A percentile compares a stretch with the other conserved stretches of the same genome.
These are phyloP conservation scores for Ageneiosus marmoratus DNA, from an alignment of 2,113 vertebrate species.

Conservation along the genomic window DNA sequence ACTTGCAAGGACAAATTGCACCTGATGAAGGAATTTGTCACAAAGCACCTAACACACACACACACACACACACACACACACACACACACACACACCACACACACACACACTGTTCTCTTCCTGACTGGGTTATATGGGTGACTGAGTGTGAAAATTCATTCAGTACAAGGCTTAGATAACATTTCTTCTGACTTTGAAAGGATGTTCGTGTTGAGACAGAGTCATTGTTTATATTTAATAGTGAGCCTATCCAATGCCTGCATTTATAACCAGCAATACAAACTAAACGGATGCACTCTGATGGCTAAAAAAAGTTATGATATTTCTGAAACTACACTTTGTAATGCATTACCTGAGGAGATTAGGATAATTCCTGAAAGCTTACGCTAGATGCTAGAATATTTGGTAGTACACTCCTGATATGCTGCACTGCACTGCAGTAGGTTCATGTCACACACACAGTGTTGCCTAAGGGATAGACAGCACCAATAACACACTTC, in stretches of 20 bases:
- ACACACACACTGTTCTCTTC: neutral
- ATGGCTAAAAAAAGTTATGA: neutral
- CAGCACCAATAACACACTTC: neutral
- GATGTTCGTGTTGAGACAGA: neutral
- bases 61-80: neutral
- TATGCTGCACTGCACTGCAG: neutral
- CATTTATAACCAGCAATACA: neutral
- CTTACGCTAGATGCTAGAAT: neutral
- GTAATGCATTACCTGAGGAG: neutral
- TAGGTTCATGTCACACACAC: neutral
- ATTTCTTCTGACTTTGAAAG: neutral
- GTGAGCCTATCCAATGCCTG: neutral
- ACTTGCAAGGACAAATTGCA: constrained; percentile 1
- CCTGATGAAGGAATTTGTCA: neutral
- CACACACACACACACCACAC: neutral
- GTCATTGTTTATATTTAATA: neutral
- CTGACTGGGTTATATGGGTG: neutral
- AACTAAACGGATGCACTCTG: neutral
- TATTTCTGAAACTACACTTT: neutral
- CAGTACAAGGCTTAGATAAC: neutral
- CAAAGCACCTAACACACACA: neutral
- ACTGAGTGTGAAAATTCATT: neutral
- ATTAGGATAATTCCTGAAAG: neutral
- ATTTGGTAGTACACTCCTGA: neutral
- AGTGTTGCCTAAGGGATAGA: neutral